phyloP scores from a whole-genome alignment of 2,888 invertebrate species.

The Melolontha melolontha region DNA sequence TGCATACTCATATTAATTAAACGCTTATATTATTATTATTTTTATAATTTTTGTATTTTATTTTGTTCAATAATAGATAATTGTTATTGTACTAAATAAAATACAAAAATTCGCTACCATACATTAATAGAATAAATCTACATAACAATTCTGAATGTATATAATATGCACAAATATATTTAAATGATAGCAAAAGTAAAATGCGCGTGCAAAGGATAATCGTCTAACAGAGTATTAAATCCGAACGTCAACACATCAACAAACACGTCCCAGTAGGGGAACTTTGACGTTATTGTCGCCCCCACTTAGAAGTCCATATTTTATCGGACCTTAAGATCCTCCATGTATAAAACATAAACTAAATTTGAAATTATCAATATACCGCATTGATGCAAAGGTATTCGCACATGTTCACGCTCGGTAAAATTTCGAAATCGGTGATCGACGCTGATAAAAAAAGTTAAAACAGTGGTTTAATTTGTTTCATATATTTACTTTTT shows the following conservation, averaged over 20 bases:
- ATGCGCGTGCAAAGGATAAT: conserved; percentile 18
- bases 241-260: conserved; percentile 27
- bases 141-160: no score
- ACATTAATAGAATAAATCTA: no score
- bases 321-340: conserved; percentile 47
- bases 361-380: conserved; percentile 38
- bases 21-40: no score
- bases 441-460: background rate
- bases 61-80: no score
- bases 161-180: no score
- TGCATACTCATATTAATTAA: no score
- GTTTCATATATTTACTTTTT: background rate
- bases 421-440: background rate
- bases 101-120: no score
- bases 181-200: background rate
- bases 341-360: conserved; percentile 45
- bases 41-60: no score
- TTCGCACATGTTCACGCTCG: conserved; percentile 11
- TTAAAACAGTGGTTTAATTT: conserved; percentile 11
- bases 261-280: conserved; percentile 28
- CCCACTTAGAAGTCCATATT: conserved; percentile 45
- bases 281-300: conserved; percentile 42
- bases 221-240: background rate
- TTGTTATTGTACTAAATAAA: no score
- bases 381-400: conserved; percentile 28